These are phyloP conservation scores for Fulica atra DNA, from an alignment of 2,113 vertebrate species.

Conservation along the genomic window DNA sequence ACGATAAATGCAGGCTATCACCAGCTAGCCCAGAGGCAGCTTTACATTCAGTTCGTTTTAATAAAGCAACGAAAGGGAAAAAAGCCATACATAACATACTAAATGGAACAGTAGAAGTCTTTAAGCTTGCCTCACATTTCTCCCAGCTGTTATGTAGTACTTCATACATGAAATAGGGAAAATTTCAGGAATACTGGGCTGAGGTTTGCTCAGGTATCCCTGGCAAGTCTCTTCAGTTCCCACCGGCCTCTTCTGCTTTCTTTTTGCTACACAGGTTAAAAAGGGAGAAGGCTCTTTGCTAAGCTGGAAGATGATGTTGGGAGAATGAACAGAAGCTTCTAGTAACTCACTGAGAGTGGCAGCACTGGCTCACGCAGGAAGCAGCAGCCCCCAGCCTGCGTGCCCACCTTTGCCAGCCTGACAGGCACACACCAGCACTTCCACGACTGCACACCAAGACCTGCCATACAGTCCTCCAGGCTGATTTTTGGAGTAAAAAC, in stretches of 20 bases:
- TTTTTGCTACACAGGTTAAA: background rate
- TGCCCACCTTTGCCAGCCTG: background rate
- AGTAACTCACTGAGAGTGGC: fast-evolving
- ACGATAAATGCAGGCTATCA: fast-evolving
- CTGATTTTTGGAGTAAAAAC: background rate
- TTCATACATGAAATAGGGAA: background rate
- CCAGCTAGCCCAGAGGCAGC: background rate
- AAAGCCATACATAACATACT: background rate
- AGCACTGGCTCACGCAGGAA: fast-evolving
- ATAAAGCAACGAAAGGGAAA: background rate
- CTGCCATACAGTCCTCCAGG: fast-evolving
- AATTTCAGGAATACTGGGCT: background rate
- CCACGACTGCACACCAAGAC: background rate
- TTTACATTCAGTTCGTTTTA: background rate
- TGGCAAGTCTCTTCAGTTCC: background rate
- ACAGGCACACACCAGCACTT: background rate
- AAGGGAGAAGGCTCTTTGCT: background rate
- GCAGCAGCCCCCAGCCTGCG: background rate
- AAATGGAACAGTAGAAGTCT: background rate
- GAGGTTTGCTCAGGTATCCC: background rate
- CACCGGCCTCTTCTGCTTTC: fast-evolving
- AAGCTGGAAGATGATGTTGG: background rate
- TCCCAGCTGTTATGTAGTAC: background rate
- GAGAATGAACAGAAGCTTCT: background rate
- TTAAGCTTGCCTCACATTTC: background rate